Evolutionary conservation across 2,888 invertebrate genomes (phyloP).

Genomic region (Dryobota labecula): DNA sequence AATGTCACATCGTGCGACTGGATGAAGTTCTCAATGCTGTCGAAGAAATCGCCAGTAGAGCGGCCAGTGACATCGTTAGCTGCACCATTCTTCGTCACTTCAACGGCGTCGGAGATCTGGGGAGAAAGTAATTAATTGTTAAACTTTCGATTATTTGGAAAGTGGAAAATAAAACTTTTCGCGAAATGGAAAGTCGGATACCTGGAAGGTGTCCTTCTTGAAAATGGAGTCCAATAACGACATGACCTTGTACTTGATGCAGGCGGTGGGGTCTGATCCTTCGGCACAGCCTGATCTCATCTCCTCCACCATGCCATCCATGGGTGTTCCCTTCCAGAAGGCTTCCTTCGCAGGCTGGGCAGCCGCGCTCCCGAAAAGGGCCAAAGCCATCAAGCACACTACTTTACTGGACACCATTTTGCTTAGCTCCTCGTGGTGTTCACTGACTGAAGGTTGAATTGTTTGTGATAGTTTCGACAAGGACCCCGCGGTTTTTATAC

Average conservation of each 20-base stretch:
- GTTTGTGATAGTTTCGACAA: conserved; percentile 88
- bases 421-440: conserved; percentile 79
- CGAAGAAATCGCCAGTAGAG: conserved; percentile 91
- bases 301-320: conserved; percentile 94
- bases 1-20: conserved; percentile 95
- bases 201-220: conserved; percentile 95
- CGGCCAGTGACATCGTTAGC: conserved; percentile 91
- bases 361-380: conserved; percentile 90
- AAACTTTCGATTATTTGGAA: conserved; percentile 30
- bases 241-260: conserved; percentile 96
- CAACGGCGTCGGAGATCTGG: conserved; percentile 93
- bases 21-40: conserved; percentile 93
- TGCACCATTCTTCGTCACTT: conserved; percentile 93
- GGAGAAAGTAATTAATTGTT: conserved; percentile 43
- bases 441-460: conserved; percentile 83
- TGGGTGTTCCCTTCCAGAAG: conserved; percentile 93
- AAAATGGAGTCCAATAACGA: conserved; percentile 94
- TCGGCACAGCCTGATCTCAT: conserved; percentile 94
- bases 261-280: conserved; percentile 94
- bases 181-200: conserved; percentile 74
- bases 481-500: conserved; percentile 89
- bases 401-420: conserved; percentile 88
- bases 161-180: conserved; percentile 21
- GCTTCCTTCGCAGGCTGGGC: conserved; percentile 92
- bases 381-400: conserved; percentile 87